These are phyloP conservation scores for Homarus americanus DNA, from an alignment of 1,140 invertebrate species.

Conservation along the genomic window DNA sequence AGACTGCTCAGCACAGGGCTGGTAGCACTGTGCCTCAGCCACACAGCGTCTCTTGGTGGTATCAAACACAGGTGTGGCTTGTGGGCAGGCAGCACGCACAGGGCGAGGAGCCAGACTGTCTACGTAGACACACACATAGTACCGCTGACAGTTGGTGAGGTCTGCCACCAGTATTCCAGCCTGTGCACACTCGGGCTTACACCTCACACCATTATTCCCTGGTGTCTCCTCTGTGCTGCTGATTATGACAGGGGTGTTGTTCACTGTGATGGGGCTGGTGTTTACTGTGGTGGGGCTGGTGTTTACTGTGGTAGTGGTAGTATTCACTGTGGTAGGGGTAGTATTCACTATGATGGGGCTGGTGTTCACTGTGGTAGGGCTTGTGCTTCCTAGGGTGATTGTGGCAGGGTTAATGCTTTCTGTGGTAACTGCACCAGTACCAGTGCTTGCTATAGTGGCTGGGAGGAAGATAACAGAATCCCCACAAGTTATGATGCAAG, in stretches of 20 bases:
- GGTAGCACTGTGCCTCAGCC: slow-evolving; percentile 22
- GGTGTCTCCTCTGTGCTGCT: neutral
- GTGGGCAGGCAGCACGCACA: slow-evolving; percentile 33
- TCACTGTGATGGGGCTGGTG: neutral
- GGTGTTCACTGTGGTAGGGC: neutral
- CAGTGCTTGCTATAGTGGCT: neutral
- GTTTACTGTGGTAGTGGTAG: too few species aligned
- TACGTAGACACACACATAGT: slow-evolving; percentile 41
- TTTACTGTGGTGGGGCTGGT: neutral
- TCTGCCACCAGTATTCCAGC: slow-evolving; percentile 26
- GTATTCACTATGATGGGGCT: neutral
- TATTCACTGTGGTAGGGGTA: neutral
- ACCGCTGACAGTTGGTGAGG: slow-evolving; percentile 36
- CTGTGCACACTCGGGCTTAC: slow-evolving; percentile 13
- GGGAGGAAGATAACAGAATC: slow-evolving; percentile 9
- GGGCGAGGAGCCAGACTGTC: slow-evolving; percentile 43
- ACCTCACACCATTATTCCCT: neutral
- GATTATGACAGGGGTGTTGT: neutral
- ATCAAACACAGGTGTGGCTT: slow-evolving; percentile 38
- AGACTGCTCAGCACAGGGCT: slow-evolving; percentile 14
- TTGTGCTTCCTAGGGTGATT: neutral
- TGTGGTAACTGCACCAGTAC: neutral
- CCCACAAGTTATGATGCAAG: slow-evolving; percentile 33
- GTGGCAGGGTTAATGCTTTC: neutral
- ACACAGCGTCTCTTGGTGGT: slow-evolving; percentile 11